A percentile compares a stretch with the other conserved stretches of the same genome.
phyloP scores from a whole-genome alignment of 1,140 invertebrate species.

The Heliconius hermathena region DNA sequence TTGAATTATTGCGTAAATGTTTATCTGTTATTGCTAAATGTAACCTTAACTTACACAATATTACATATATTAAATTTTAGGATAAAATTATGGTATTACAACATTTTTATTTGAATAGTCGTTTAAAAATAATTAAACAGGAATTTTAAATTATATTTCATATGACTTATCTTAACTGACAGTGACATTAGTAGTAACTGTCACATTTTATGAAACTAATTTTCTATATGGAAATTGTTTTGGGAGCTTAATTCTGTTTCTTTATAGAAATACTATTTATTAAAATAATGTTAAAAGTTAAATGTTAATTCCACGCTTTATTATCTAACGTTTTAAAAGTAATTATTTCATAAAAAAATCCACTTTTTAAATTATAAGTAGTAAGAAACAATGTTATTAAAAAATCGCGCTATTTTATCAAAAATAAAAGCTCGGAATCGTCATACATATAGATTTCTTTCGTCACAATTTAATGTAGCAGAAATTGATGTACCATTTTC shows the following conservation, averaged over 20 bases:
- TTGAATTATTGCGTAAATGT: no score
- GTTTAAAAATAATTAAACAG: no score
- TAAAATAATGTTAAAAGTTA: background rate
- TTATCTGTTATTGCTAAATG: no score
- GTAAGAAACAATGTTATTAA: constrained; percentile 21
- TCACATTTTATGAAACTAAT: background rate
- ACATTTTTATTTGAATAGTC: no score
- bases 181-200: background rate
- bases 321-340: background rate
- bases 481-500: constrained; percentile 73
- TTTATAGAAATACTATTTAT: background rate
- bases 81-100: no score
- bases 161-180: background rate
- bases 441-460: constrained; percentile 50
- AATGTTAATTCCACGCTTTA: background rate
- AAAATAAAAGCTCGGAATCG: constrained; percentile 48
- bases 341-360: background rate
- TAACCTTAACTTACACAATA: no score
- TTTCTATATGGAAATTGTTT: background rate
- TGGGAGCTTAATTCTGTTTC: background rate
- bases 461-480: constrained; percentile 53
- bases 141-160: background rate
- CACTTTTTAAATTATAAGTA: background rate
- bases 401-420: constrained; percentile 56
- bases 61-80: no score